phyloP scores from a whole-genome alignment of 1,140 invertebrate genomes.

The Apocrypta bakeri region DNA sequence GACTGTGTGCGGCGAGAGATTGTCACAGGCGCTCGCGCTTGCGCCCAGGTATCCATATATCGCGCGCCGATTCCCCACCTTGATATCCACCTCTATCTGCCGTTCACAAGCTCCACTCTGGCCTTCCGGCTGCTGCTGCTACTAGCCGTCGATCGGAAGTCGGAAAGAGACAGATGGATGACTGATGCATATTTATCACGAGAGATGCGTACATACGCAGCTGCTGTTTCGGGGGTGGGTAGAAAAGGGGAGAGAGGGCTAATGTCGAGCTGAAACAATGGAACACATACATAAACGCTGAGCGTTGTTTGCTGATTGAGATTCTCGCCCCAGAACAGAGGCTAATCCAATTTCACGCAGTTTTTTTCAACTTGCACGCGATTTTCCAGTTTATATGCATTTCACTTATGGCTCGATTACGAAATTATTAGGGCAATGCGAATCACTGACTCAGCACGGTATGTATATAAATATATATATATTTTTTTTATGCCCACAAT shows the following conservation, averaged over 20 bases:
- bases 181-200: slow-evolving; percentile 46
- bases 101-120: not conserved
- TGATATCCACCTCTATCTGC: slow-evolving; percentile 10
- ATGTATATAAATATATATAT: too few species aligned
- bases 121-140: not conserved
- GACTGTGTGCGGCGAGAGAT: not conserved
- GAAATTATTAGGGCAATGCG: too few species aligned
- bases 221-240: slow-evolving; percentile 7
- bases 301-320: slow-evolving; percentile 30
- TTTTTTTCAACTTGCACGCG: slow-evolving; percentile 6
- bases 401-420: too few species aligned
- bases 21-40: not conserved
- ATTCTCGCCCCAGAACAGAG: slow-evolving; percentile 3
- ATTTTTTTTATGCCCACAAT: too few species aligned
- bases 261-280: slow-evolving; percentile 39
- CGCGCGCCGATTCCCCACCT: slow-evolving; percentile 2
- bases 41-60: not conserved
- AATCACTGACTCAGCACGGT: too few species aligned
- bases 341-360: slow-evolving; percentile 32
- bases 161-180: slow-evolving; percentile 34
- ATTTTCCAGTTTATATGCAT: too few species aligned
- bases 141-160: slow-evolving; percentile 16
- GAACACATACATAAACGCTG: slow-evolving; percentile 12
- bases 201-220: not conserved
- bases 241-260: slow-evolving; percentile 22